phyloP scores from a whole-genome alignment of 2,797 vertebrate genomes.

The Eremophila alpestris region DNA sequence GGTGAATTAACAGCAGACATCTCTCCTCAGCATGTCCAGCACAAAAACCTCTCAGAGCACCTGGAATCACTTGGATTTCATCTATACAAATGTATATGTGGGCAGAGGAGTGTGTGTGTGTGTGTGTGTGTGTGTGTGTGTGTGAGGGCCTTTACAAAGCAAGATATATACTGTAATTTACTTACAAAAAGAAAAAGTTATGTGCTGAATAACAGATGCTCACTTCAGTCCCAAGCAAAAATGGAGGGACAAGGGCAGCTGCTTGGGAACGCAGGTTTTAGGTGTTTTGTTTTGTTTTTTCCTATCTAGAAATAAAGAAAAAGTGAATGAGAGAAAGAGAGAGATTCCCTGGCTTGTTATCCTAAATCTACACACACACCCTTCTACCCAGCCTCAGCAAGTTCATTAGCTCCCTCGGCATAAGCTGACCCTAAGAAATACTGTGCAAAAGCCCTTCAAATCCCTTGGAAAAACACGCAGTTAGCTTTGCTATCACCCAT shows the following conservation, averaged over 20 bases:
- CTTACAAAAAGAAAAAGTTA: slow-evolving; percentile 28
- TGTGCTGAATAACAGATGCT: slow-evolving; percentile 52
- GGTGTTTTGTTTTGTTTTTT: slow-evolving; percentile 21
- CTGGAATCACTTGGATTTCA: slow-evolving; percentile 11
- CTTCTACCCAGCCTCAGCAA: slow-evolving; percentile 42
- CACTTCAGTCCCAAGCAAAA: slow-evolving; percentile 44
- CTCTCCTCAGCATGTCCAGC: neutral
- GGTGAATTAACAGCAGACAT: slow-evolving; percentile 49
- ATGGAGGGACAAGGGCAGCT: slow-evolving; percentile 46
- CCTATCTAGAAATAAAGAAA: slow-evolving; percentile 28
- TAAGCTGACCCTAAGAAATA: slow-evolving; percentile 31
- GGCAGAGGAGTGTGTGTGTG: neutral
- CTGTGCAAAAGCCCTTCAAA: neutral
- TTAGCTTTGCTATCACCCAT: neutral
- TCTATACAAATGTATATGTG: neutral
- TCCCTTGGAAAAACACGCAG: neutral
- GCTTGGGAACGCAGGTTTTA: slow-evolving; percentile 57
- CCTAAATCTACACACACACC: slow-evolving; percentile 43
- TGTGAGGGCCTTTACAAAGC: slow-evolving; percentile 35
- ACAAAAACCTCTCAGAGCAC: neutral
- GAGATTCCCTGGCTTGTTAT: slow-evolving; percentile 30
- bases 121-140: neutral
- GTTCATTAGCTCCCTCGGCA: slow-evolving; percentile 28
- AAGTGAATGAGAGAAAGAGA: neutral
- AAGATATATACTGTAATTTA: slow-evolving; percentile 50